These are phyloP conservation scores for Lycocerus yunnanus DNA, from an alignment of 2,888 invertebrate species.

Conservation along the genomic window DNA sequence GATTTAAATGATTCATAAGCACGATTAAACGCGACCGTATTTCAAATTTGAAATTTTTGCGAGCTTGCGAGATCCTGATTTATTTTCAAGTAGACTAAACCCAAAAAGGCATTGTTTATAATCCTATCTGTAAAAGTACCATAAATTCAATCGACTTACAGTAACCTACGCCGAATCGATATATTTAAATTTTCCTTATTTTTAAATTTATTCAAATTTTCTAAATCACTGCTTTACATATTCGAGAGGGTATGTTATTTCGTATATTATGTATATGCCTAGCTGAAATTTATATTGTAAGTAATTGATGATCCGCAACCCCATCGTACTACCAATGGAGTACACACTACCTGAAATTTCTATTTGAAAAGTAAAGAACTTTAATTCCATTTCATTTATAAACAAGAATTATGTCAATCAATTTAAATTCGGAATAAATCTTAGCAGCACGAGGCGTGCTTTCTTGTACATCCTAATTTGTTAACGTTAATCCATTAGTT, in stretches of 20 bases:
- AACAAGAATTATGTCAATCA: neutral
- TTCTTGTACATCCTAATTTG: neutral
- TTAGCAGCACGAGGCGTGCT: neutral
- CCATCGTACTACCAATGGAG: too few relatives aligned
- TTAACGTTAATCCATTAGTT: constrained; percentile 2
- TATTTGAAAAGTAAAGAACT: neutral
- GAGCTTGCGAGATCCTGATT: constrained; percentile 40
- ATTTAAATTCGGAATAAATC: neutral
- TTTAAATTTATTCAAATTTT: neutral
- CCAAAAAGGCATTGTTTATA: neutral
- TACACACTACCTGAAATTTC: neutral
- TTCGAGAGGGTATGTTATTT: neutral
- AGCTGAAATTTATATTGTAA: neutral
- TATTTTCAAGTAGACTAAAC: constrained; percentile 32
- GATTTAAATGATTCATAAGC: constrained; percentile 47
- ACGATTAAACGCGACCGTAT: constrained; percentile 42
- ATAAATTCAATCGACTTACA: constrained; percentile 3
- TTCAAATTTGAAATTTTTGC: constrained; percentile 40
- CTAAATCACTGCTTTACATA: neutral
- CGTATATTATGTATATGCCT: too few relatives aligned
- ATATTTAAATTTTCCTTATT: constrained; percentile 1
- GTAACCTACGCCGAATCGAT: neutral
- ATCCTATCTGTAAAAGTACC: neutral
- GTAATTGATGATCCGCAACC: neutral
- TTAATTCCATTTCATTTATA: neutral